These are phyloP conservation scores for Tupaia chinensis DNA, from an alignment of 2,113 vertebrate species.

Conservation along the genomic window DNA sequence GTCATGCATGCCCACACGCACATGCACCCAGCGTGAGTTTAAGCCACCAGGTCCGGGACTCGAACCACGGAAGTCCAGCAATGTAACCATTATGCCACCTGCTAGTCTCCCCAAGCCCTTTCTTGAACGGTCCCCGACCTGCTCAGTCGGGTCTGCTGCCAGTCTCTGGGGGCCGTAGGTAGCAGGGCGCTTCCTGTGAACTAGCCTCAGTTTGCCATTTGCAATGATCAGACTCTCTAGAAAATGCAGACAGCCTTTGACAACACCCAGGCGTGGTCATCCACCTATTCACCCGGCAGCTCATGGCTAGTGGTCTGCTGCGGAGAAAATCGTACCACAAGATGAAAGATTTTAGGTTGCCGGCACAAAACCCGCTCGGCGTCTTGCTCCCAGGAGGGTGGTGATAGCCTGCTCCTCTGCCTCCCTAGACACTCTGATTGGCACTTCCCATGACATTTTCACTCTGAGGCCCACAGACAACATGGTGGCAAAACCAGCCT, in stretches of 20 bases:
- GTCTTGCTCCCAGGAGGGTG: background rate
- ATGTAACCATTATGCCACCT: too few species aligned
- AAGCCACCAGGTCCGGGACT: too few species aligned
- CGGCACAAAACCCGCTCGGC: background rate
- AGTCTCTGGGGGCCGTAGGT: too few species aligned
- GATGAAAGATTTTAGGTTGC: background rate
- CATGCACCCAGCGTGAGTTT: too few species aligned
- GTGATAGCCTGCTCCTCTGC: background rate
- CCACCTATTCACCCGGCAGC: fast-evolving
- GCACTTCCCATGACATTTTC: background rate
- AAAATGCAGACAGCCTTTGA: background rate
- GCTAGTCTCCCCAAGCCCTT: background rate
- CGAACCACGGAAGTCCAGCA: too few species aligned
- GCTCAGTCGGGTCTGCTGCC: fast-evolving
- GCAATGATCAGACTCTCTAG: background rate
- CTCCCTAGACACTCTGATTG: background rate
- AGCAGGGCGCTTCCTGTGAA: background rate
- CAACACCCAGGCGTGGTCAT: background rate
- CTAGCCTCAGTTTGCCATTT: background rate
- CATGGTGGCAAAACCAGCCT: background rate
- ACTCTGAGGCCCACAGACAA: background rate
- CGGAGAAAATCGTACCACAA: background rate
- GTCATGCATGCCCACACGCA: too few species aligned
- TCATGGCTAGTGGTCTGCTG: background rate
- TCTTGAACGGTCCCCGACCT: background rate